Evolutionary conservation across 64 coral and sea anemone genomes (phyloP).

Genomic region (Stylophora pistillata): DNA sequence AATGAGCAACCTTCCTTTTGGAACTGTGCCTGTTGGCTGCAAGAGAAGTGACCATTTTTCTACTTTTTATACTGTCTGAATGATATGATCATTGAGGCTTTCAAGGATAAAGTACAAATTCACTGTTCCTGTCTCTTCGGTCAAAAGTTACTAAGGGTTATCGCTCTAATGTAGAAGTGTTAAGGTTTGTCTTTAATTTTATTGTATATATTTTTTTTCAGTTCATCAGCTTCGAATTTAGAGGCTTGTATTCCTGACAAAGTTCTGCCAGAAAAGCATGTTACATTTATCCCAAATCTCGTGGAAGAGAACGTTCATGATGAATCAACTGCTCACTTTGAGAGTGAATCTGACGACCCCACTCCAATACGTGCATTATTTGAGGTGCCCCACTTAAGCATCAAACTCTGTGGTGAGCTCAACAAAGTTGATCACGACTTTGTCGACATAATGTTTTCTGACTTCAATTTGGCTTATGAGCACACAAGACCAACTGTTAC

Average conservation of each 20-base stretch:
- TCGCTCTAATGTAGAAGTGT: too few species aligned
- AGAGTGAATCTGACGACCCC: constrained; percentile 53
- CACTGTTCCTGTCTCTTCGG: too few species aligned
- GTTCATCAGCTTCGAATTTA: constrained; percentile 52
- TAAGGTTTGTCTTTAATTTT: too few species aligned
- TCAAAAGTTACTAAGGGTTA: too few species aligned
- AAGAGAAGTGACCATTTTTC: too few species aligned
- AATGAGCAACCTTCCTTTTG: too few species aligned
- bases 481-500: constrained; percentile 69
- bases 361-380: constrained; percentile 76
- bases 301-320: not conserved
- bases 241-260: constrained; percentile 32
- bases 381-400: constrained; percentile 88
- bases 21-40: too few species aligned
- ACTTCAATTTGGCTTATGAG: constrained; percentile 79
- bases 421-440: constrained; percentile 86
- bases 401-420: constrained; percentile 86
- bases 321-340: constrained; percentile 3
- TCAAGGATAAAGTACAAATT: too few species aligned
- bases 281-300: constrained; percentile 53
- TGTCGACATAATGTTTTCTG: constrained; percentile 87
- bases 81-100: too few species aligned
- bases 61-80: too few species aligned
- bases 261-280: constrained; percentile 21
- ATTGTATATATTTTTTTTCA: constrained; percentile 3